Conservation (phyloP, 2,113 vertebrate species). For the Rafetus swinhoei region DNA sequence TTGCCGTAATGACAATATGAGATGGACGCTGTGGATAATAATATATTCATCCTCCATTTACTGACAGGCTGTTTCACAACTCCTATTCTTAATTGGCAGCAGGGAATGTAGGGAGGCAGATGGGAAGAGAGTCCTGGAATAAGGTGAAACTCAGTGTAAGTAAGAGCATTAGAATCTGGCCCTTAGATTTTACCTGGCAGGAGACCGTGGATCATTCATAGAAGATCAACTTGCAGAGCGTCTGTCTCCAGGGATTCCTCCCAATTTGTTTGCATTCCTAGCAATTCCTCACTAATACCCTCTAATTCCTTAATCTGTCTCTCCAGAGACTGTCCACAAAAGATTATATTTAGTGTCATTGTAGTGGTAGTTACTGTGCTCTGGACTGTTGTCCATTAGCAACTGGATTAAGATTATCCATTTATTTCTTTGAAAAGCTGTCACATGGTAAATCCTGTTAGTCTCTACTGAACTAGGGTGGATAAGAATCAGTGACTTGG, state of each 20-base stretch:
- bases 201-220: neutral
- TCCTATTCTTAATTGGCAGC: neutral
- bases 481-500: neutral
- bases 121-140: neutral
- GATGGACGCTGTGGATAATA: neutral
- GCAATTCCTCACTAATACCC: neutral
- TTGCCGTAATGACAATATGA: neutral
- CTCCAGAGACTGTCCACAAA: neutral
- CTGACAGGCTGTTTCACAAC: neutral
- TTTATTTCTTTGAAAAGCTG: neutral
- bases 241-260: neutral
- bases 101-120: neutral
- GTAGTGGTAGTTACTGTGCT: neutral
- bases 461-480: neutral
- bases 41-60: neutral
- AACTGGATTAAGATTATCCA: neutral
- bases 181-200: neutral
- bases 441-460: neutral
- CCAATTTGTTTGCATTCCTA: neutral
- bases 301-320: neutral
- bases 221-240: neutral
- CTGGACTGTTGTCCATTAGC: neutral
- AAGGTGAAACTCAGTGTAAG: neutral
- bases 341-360: neutral
- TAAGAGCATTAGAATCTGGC: neutral